Base-by-base conservation (phyloP, 2,797 vertebrate species). In the Sebastes iracundus region DNA sequence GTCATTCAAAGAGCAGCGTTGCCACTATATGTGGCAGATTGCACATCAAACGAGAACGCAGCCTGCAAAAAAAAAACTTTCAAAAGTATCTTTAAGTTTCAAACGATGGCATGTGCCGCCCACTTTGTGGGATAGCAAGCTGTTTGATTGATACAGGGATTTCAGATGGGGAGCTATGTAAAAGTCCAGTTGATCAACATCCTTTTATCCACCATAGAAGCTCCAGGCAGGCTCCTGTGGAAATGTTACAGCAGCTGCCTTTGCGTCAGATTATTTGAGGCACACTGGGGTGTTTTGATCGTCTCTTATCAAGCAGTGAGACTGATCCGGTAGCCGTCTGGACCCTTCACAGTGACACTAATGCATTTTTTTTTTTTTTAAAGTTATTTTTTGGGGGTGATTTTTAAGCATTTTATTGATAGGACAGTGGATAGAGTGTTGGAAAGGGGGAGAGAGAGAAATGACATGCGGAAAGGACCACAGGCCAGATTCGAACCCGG, bases 331-430 rank as follows among this genome's bases (percentile, higher is more conserved):
- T 8, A 58, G 59, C 53, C 33, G 49, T 22, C 27, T 12, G 23
- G 16, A 56, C 11, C 18, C 20, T 28, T 28, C 33, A 13, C 14
- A 69, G 61, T 30, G 64, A 80, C 72, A 72, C 60, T 33, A 55
- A 71, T 70, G 38, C 74, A 49, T 69, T 80, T 81, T 62, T 69
- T 80, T 81, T 62, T 69, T 80, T 81, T 62, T n/a, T n/a, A n/a
- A n/a, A n/a, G n/a, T n/a, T n/a, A n/a, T n/a, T n/a, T n/a, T n/a
- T n/a, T n/a, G n/a, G n/a, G n/a, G n/a, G n/a, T n/a, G n/a, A n/a
- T n/a, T n/a, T n/a, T n/a, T n/a, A n/a, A n/a, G n/a, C n/a, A n/a
- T n/a, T n/a, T n/a, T n/a, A n/a, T n/a, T n/a, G n/a, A n/a, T n/a
- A n/a, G n/a, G n/a, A n/a, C n/a, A n/a, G n/a, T n/a, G n/a, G n/a